These are phyloP conservation scores for Andrena hattorfiana DNA, from an alignment of 2,888 invertebrate species.

Conservation along the genomic window DNA sequence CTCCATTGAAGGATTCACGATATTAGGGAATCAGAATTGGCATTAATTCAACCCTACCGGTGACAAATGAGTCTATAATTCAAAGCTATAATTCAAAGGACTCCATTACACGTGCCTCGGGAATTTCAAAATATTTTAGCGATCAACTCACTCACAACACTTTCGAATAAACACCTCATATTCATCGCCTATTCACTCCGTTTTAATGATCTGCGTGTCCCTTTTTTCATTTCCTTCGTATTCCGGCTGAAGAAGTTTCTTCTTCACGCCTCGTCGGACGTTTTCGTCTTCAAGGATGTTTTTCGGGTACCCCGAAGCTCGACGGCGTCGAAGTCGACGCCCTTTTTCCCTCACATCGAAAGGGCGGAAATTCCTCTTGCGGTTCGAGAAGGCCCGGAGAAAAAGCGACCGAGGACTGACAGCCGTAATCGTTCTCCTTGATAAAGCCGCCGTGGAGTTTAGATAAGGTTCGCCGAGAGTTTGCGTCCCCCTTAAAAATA, in stretches of 20 bases:
- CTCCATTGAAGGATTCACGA: background rate
- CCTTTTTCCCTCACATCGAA: background rate
- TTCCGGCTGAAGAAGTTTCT: background rate
- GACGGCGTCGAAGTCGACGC: conserved; percentile 12
- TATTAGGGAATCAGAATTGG: background rate
- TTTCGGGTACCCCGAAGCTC: background rate
- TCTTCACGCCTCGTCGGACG: background rate
- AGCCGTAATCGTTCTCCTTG: conserved; percentile 47
- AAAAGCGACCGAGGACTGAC: conserved; percentile 38
- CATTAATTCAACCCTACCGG: background rate
- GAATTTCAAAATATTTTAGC: background rate
- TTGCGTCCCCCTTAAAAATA: conserved; percentile 40
- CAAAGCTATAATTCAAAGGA: too few species aligned
- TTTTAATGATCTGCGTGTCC: background rate
- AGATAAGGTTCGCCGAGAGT: conserved; percentile 43
- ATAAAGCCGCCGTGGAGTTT: conserved; percentile 45
- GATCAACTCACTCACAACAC: too few species aligned
- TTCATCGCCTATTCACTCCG: background rate
- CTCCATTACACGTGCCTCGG: too few species aligned
- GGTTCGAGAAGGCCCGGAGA: conserved; percentile 1
- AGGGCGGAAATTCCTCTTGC: conserved; percentile 24
- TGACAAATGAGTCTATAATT: background rate
- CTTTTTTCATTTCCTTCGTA: background rate
- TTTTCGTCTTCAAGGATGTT: conserved; percentile 1
- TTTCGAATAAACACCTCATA: too few species aligned